Conservation (phyloP, 1,140 invertebrate genomes). For the Bombus confusus region DNA sequence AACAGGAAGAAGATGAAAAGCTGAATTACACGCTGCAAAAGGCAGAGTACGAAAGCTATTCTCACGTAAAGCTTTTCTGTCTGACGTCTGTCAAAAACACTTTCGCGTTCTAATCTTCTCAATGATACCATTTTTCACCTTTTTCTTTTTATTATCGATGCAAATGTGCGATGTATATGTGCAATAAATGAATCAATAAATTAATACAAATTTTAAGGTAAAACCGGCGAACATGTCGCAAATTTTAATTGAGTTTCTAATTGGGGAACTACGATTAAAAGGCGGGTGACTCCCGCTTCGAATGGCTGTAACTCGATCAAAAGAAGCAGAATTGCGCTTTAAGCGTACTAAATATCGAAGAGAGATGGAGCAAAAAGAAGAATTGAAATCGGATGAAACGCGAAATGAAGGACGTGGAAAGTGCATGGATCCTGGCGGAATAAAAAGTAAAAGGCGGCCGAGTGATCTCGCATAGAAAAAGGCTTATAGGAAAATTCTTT, state of each 20-base stretch:
- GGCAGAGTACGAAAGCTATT: not conserved
- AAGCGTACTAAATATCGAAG: not conserved
- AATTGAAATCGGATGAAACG: slow-evolving; percentile 29
- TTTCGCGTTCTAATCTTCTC: not conserved
- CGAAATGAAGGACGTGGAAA: not conserved
- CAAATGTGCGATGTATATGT: too few relatives aligned
- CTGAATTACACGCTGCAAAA: not conserved
- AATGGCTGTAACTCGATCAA: slow-evolving; percentile 7
- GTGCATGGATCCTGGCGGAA: not conserved
- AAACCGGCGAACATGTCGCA: not conserved
- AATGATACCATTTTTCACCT: not conserved
- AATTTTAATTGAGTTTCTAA: not conserved
- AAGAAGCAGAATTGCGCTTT: not conserved
- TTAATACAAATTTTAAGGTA: too few relatives aligned
- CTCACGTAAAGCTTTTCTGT: not conserved
- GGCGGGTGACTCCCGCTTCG: not conserved
- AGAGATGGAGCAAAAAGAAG: not conserved
- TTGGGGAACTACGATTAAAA: not conserved
- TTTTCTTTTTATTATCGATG: not conserved
- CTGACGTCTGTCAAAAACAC: not conserved
- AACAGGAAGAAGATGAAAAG: not conserved
- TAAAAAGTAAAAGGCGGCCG: slow-evolving; percentile 26
- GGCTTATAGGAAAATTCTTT: slow-evolving; percentile 46
- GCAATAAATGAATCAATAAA: too few relatives aligned
- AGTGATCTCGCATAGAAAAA: slow-evolving; percentile 20